Evolutionary conservation across 2,888 invertebrate species (phyloP).

Genomic region (Stenurella melanura): DNA sequence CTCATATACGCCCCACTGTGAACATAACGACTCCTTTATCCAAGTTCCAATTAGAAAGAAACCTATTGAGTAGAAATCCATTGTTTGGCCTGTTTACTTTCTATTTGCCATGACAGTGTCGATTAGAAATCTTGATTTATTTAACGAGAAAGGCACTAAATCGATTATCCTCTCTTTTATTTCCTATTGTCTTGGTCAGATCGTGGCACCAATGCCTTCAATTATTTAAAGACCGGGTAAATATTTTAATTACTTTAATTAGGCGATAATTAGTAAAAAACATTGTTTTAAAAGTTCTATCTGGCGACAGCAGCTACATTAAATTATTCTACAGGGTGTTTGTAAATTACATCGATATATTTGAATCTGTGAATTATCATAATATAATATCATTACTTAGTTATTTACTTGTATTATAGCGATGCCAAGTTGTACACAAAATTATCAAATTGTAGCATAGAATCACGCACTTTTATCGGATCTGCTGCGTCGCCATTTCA

Average conservation of each 20-base stretch:
- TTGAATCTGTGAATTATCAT: no score
- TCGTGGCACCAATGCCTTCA: neutral
- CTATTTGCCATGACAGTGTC: constrained; percentile 3
- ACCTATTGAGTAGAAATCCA: constrained; percentile 4
- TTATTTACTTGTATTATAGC: no score
- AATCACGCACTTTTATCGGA: no score
- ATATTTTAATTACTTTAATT: neutral
- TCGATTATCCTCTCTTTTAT: neutral
- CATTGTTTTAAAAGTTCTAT: no score
- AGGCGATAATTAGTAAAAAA: neutral
- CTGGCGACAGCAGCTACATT: no score
- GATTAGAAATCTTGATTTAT: constrained; percentile 7
- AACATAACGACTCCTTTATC: constrained; percentile 13
- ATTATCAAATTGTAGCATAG: no score
- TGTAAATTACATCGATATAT: no score
- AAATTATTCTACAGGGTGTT: no score
- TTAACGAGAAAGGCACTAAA: constrained; percentile 7
- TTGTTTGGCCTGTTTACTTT: constrained; percentile 7
- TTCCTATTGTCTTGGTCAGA: neutral
- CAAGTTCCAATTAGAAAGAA: constrained; percentile 10
- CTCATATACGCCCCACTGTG: neutral
- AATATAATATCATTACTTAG: no score
- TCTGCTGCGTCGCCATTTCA: no score
- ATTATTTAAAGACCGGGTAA: neutral
- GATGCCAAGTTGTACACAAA: no score